These are phyloP conservation scores for Phoxinus phoxinus DNA, from an alignment of 2,113 vertebrate genomes.

Conservation along the genomic window DNA sequence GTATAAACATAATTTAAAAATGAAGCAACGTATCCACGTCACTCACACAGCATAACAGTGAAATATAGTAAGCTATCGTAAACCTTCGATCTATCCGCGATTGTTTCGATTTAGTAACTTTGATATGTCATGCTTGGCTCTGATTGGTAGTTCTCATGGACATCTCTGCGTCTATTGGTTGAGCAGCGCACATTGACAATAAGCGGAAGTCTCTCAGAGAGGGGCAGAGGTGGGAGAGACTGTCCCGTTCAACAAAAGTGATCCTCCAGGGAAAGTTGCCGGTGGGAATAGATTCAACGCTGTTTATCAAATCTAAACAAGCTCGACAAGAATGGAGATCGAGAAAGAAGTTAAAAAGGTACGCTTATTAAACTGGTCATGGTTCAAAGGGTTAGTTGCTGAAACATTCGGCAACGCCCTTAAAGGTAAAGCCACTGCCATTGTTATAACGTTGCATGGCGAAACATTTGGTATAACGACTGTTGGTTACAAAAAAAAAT, in stretches of 20 bases:
- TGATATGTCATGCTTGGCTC: not conserved
- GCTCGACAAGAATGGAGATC: conserved; percentile 48
- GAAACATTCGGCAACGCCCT: conserved; percentile 38
- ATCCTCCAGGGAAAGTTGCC: not conserved
- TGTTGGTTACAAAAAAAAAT: not conserved
- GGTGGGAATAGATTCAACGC: not conserved
- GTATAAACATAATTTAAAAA: not conserved
- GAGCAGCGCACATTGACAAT: not conserved
- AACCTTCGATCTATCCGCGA: not conserved
- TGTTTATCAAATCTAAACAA: not conserved
- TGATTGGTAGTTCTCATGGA: conserved; percentile 43
- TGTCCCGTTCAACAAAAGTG: conserved; percentile 18
- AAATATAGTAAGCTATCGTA: not conserved
- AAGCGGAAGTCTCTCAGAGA: conserved; percentile 46
- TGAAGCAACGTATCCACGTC: not conserved
- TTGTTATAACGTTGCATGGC: conserved; percentile 23
- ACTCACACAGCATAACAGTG: not conserved
- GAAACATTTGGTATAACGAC: not conserved
- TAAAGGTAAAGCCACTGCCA: conserved; percentile 12
- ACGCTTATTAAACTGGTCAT: conserved; percentile 5
- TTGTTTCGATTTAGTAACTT: not conserved
- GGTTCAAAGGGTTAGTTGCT: not conserved
- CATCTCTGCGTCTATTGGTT: conserved; percentile 42
- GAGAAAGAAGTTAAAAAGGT: conserved; percentile 60
- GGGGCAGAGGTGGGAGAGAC: conserved; percentile 3